Percentiles rank a stretch among this genome's conserved stretches.
These are phyloP conservation scores for Equus przewalskii DNA, from an alignment of 2,113 vertebrate genomes.

Conservation along the genomic window DNA sequence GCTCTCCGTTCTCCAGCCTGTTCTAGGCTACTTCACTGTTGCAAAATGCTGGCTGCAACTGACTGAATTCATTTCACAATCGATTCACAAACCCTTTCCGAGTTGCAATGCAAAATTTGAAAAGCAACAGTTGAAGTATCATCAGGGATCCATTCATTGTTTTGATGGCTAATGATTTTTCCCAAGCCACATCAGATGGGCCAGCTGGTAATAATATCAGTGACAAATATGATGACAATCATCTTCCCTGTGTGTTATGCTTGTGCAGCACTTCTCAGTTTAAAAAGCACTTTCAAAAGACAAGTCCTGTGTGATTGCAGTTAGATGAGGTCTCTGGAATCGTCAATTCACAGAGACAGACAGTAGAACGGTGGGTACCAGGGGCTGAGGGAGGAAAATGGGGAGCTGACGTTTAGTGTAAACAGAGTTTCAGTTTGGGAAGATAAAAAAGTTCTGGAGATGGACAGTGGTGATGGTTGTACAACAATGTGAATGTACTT, in stretches of 20 bases:
- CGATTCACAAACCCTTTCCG: background rate
- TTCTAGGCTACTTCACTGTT: background rate
- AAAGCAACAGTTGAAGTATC: background rate
- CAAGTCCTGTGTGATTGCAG: background rate
- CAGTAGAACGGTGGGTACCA: background rate
- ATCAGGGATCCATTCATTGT: background rate
- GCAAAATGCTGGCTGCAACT: background rate
- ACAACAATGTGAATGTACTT: background rate
- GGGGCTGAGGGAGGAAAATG: background rate
- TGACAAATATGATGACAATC: fast-evolving
- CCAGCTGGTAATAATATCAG: fast-evolving
- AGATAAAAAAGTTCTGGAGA: background rate
- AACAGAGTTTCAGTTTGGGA: background rate
- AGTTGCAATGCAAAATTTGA: background rate
- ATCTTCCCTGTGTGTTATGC: fast-evolving
- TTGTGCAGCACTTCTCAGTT: background rate
- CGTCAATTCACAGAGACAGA: background rate
- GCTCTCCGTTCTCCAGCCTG: too few relatives aligned
- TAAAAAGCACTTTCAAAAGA: background rate
- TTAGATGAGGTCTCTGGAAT: background rate
- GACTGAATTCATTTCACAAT: background rate
- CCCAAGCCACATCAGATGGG: too few relatives aligned
- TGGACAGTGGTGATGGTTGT: too few relatives aligned
- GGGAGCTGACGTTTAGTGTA: background rate
- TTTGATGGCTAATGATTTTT: background rate